A percentile compares a stretch with the other conserved stretches of the same genome.
Evolutionary conservation across 2,113 vertebrate genomes (phyloP).

Genomic region (Pagrus major): DNA sequence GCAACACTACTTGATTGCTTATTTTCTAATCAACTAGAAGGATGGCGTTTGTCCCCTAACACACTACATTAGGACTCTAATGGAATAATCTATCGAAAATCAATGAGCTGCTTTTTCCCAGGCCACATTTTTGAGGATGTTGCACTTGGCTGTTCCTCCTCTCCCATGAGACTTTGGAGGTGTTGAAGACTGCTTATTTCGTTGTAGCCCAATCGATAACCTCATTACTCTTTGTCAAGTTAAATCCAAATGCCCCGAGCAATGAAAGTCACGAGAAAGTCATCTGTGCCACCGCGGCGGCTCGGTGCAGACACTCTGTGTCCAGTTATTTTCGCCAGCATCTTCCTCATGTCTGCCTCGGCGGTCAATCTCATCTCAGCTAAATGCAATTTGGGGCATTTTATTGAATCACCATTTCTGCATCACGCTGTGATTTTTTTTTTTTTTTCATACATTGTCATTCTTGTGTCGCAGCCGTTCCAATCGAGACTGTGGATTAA

Average conservation of each 20-base stretch:
- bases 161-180: slow-evolving; percentile 80
- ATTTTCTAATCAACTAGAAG: slow-evolving; percentile 85
- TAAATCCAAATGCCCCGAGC: slow-evolving; percentile 84
- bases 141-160: slow-evolving; percentile 80
- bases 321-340: slow-evolving; percentile 73
- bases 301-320: slow-evolving; percentile 50
- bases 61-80: slow-evolving; percentile 83
- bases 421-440: slow-evolving; percentile 46
- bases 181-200: slow-evolving; percentile 85
- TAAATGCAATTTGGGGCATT: slow-evolving; percentile 71
- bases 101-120: slow-evolving; percentile 83
- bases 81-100: slow-evolving; percentile 85
- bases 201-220: slow-evolving; percentile 84
- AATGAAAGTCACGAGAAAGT: slow-evolving; percentile 86
- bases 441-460: slow-evolving; percentile 37
- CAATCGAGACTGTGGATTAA: slow-evolving; percentile 70
- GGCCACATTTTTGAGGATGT: slow-evolving; percentile 83
- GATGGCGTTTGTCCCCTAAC: slow-evolving; percentile 82
- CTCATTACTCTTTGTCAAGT: slow-evolving; percentile 88
- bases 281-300: slow-evolving; percentile 70
- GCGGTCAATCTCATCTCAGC: slow-evolving; percentile 70
- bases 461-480: slow-evolving; percentile 53
- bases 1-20: slow-evolving; percentile 76
- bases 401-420: slow-evolving; percentile 75
- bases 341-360: slow-evolving; percentile 61